A percentile compares a stretch with the other conserved stretches of the same genome.
Conservation (phyloP, 2,797 vertebrate species). For the Synanceia verrucosa region DNA sequence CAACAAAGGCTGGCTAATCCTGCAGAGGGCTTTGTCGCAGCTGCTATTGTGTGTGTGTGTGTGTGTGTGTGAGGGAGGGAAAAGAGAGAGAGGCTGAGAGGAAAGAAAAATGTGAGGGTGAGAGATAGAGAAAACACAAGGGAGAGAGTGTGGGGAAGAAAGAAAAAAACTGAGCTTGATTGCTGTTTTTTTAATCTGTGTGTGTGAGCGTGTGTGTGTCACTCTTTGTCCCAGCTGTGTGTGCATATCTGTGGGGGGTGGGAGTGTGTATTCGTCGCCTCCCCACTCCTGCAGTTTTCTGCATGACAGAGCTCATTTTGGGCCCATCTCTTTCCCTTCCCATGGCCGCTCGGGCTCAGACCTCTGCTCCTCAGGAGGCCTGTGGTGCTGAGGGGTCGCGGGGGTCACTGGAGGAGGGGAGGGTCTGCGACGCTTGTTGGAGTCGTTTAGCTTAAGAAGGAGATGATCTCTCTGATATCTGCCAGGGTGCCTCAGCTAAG, state of each 20-base stretch:
- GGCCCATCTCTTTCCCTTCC: conserved; percentile 58
- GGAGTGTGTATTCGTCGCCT: conserved; percentile 71
- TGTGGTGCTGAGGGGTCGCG: conserved; percentile 62
- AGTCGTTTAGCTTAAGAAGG: conserved; percentile 80
- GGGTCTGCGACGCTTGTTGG: conserved; percentile 82
- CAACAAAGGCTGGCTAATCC: conserved; percentile 94
- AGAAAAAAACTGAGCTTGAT: conserved; percentile 51
- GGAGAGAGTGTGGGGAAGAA: conserved; percentile 36
- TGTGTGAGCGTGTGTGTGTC: conserved; percentile 49
- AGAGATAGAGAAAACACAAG: conserved; percentile 26
- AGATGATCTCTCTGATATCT: conserved; percentile 74
- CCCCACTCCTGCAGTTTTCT: conserved; percentile 85
- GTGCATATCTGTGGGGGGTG: conserved; percentile 54
- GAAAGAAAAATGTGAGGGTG: conserved; percentile 44
- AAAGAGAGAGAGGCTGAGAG: conserved; percentile 2
- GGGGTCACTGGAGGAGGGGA: conserved; percentile 49
- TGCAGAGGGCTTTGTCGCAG: conserved; percentile 85
- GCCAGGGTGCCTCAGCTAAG: conserved; percentile 38
- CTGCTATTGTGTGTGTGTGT: conserved; percentile 70
- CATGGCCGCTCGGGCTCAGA: conserved; percentile 70
- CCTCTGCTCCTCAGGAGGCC: conserved; percentile 69
- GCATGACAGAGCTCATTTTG: conserved; percentile 86
- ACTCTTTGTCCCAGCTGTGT: conserved; percentile 64
- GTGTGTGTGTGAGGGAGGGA: conserved; percentile 28
- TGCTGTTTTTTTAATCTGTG: conserved; percentile 18